Evolutionary conservation across 2,888 invertebrate genomes (phyloP).

Genomic region (Chydorus sphaericus): DNA sequence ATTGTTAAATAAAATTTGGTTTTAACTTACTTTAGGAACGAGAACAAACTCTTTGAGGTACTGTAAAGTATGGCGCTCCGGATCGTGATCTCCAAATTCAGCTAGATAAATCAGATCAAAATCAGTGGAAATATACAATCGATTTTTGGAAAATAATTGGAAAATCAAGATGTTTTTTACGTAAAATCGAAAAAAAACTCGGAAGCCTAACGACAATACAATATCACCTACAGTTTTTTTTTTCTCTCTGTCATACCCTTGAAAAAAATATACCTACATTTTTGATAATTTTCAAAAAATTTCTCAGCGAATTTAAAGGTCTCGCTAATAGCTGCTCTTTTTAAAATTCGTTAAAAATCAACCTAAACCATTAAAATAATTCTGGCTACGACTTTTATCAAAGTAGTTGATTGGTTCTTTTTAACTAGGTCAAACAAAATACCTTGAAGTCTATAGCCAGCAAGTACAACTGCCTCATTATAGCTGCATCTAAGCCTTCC

Average conservation of each 20-base stretch:
- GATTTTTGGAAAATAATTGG: too few relatives aligned
- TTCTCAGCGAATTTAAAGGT: too few relatives aligned
- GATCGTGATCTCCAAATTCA: slow-evolving; percentile 85
- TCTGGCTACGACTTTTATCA: not conserved
- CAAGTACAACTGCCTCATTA: slow-evolving; percentile 79
- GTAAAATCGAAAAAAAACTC: too few relatives aligned
- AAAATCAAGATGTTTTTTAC: too few relatives aligned
- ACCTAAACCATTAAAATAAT: not conserved
- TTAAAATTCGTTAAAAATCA: slow-evolving; percentile 7
- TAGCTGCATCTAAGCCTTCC: slow-evolving; percentile 77
- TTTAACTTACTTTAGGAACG: slow-evolving; percentile 68
- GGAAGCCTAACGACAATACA: too few relatives aligned
- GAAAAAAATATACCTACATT: too few relatives aligned
- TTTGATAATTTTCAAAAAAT: too few relatives aligned
- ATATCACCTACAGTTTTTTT: too few relatives aligned
- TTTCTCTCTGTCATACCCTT: too few relatives aligned
- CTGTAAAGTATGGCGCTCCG: slow-evolving; percentile 76
- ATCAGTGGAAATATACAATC: too few relatives aligned
- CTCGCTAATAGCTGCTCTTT: too few relatives aligned
- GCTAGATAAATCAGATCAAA: slow-evolving; percentile 44
- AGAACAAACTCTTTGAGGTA: slow-evolving; percentile 80
- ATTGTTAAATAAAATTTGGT: not conserved
- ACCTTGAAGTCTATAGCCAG: slow-evolving; percentile 81
- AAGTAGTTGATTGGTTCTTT: not conserved
- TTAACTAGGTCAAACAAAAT: slow-evolving; percentile 12